Evolutionary conservation across 1,140 invertebrate genomes (phyloP).

Genomic region (Solenopsis fugax): DNA sequence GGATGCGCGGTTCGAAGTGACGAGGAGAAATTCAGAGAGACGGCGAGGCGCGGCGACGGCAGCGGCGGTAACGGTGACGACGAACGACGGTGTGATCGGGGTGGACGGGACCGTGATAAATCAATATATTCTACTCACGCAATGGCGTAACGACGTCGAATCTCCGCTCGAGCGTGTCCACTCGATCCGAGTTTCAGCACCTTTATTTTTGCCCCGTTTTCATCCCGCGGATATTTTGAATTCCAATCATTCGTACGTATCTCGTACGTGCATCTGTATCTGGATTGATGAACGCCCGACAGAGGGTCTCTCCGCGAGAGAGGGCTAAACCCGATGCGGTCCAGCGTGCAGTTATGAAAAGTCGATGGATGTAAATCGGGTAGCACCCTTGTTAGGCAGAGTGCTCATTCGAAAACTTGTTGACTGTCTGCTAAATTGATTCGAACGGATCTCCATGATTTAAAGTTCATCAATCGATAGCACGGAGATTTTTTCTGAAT

Average conservation of each 20-base stretch:
- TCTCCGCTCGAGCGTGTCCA: constrained; percentile 71
- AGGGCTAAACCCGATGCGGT: background rate
- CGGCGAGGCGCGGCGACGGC: background rate
- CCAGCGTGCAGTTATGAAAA: constrained; percentile 62
- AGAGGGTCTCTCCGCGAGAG: background rate
- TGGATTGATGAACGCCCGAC: constrained; percentile 15
- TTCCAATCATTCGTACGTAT: constrained; percentile 25
- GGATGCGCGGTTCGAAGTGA: constrained; percentile 37
- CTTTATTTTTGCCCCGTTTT: constrained; percentile 5
- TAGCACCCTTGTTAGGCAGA: constrained; percentile 43
- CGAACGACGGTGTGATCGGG: constrained; percentile 42
- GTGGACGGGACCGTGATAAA: constrained; percentile 77
- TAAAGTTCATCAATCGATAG: constrained; percentile 38
- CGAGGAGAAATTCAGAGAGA: constrained; percentile 54
- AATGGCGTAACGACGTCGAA: constrained; percentile 81
- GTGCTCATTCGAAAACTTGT: constrained; percentile 54
- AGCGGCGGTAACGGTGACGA: background rate
- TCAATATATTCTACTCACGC: constrained; percentile 85
- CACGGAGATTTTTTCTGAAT: background rate
- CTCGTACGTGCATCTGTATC: background rate
- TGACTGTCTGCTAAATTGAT: constrained; percentile 41
- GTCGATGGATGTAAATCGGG: constrained; percentile 43
- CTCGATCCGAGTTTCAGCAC: constrained; percentile 34
- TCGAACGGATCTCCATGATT: constrained; percentile 30
- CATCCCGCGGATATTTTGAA: constrained; percentile 30